Evolutionary conservation across 2,113 vertebrate species (phyloP).

Genomic region (Parotia lawesii): DNA sequence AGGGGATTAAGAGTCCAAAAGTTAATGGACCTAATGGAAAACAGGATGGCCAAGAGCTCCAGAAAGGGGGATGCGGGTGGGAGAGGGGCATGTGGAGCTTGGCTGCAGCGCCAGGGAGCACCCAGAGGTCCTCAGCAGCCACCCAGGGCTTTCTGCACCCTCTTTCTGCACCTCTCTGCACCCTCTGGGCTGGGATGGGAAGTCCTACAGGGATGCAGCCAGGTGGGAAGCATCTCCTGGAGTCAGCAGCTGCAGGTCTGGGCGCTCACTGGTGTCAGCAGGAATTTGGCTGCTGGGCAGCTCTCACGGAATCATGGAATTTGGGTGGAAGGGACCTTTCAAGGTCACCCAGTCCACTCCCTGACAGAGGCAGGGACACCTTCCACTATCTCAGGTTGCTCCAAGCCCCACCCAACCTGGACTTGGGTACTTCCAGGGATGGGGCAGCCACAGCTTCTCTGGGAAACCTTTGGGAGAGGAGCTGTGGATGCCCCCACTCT

Average conservation of each 20-base stretch:
- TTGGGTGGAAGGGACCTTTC: not conserved
- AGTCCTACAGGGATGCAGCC: not conserved
- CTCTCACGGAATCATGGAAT: not conserved
- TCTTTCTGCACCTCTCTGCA: not conserved
- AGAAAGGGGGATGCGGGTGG: not conserved
- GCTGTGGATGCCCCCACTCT: accelerated
- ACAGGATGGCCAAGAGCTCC: not conserved
- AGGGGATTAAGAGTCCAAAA: slow-evolving; percentile 60
- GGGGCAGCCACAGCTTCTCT: not conserved
- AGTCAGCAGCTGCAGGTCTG: not conserved
- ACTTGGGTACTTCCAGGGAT: too few species aligned
- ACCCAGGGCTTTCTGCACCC: not conserved
- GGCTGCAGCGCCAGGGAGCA: not conserved
- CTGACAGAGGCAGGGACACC: not conserved
- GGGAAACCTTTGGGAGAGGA: not conserved
- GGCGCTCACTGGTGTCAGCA: accelerated
- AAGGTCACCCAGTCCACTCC: too few species aligned
- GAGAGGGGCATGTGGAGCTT: not conserved
- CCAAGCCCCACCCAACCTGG: not conserved
- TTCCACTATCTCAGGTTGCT: accelerated
- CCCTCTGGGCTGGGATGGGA: not conserved
- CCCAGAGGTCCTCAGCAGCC: not conserved
- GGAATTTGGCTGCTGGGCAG: not conserved
- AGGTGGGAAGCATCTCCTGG: not conserved
- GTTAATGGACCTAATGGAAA: slow-evolving; percentile 58